Percentiles rank a stretch among this genome's conserved stretches.
These are phyloP conservation scores for Melanotaenia boesemani DNA, from an alignment of 2,797 vertebrate genomes.

Conservation along the genomic window DNA sequence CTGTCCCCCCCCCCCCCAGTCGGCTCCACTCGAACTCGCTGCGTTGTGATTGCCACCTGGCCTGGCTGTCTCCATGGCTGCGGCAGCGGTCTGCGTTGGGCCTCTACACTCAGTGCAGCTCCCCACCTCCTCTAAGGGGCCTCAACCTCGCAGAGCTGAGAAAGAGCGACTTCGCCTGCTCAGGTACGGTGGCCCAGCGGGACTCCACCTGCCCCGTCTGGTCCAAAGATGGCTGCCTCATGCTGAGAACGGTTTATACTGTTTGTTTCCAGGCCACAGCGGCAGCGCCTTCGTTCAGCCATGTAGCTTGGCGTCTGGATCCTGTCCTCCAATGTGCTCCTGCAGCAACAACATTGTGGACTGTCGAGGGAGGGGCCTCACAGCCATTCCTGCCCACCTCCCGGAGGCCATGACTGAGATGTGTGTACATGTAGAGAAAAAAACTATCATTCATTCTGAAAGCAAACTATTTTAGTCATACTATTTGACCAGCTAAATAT, in stretches of 20 bases:
- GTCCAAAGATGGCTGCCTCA: neutral
- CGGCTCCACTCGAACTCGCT: slow-evolving; percentile 93
- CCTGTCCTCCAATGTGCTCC: slow-evolving; percentile 91
- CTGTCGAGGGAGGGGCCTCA: slow-evolving; percentile 91
- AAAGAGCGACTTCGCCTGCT: slow-evolving; percentile 91
- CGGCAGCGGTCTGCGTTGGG: slow-evolving; percentile 90
- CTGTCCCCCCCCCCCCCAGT: slow-evolving; percentile 60
- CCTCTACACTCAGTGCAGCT: slow-evolving; percentile 91
- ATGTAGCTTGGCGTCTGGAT: slow-evolving; percentile 91
- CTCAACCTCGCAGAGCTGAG: slow-evolving; percentile 92
- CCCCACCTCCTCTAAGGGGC: slow-evolving; percentile 86
- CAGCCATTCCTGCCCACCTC: slow-evolving; percentile 92
- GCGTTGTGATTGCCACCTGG: slow-evolving; percentile 92
- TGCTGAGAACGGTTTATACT: no score
- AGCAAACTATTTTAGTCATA: neutral
- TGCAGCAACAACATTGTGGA: slow-evolving; percentile 94
- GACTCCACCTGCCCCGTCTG: neutral
- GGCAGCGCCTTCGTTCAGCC: slow-evolving; percentile 82
- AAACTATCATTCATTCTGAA: neutral
- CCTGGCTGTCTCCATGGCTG: slow-evolving; percentile 93
- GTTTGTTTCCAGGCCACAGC: slow-evolving; percentile 76
- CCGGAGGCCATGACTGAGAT: slow-evolving; percentile 94
- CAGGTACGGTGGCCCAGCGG: slow-evolving; percentile 74
- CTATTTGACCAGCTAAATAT: no score
- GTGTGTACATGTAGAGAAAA: slow-evolving; percentile 78